Conservation (phyloP, 2,888 invertebrate genomes). For the Cataglyphis cursor region DNA sequence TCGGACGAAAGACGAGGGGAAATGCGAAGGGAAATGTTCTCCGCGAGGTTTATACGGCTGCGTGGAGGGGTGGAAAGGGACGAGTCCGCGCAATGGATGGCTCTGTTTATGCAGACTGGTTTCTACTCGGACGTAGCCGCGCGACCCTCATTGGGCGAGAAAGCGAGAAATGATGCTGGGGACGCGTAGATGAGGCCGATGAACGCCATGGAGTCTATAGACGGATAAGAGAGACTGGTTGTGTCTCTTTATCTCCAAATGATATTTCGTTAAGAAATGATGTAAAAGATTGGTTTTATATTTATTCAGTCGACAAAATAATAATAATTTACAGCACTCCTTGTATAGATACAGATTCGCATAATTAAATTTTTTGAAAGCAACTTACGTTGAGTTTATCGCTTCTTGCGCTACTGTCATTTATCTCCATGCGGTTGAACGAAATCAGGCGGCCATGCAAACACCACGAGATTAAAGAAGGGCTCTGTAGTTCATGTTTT, state of each 20-base stretch:
- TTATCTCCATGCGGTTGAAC: constrained; percentile 75
- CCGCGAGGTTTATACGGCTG: constrained; percentile 9
- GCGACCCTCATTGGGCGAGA: constrained; percentile 39
- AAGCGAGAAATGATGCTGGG: constrained; percentile 21
- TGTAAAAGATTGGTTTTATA: not conserved
- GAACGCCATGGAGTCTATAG: not conserved
- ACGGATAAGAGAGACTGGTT: not conserved
- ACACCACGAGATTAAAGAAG: constrained; percentile 86
- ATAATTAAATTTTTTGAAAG: constrained; percentile 81
- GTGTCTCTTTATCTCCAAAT: constrained; percentile 16
- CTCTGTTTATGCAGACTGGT: constrained; percentile 79
- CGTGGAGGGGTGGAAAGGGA: constrained; percentile 56
- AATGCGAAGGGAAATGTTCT: constrained; percentile 67
- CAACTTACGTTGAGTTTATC: constrained; percentile 60
- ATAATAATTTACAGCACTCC: not conserved
- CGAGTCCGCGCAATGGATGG: constrained; percentile 76
- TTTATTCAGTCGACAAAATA: not conserved
- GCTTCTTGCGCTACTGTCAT: constrained; percentile 67
- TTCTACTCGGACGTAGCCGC: constrained; percentile 24
- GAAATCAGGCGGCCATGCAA: constrained; percentile 83
- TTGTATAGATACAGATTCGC: constrained; percentile 24
- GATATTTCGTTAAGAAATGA: not conserved
- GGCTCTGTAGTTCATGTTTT: constrained; percentile 70
- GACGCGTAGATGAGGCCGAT: constrained; percentile 23
- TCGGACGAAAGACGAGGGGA: constrained; percentile 69